A percentile compares a stretch with the other conserved stretches of the same genome.
Conservation (phyloP, 2,888 invertebrate species). For the Lithosia quadra region DNA sequence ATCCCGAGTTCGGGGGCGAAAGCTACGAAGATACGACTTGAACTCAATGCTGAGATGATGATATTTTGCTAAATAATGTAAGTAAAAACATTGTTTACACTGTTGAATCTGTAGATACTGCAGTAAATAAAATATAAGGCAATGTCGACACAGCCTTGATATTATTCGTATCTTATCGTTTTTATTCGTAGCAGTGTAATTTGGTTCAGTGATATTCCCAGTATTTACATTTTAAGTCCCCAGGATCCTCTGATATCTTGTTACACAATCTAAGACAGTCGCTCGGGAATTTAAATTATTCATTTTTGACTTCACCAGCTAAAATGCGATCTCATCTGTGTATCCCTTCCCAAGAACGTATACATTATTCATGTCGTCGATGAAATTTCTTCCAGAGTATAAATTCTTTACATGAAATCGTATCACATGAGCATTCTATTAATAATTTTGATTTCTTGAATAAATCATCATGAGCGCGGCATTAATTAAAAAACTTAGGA, state of each 20-base stretch:
- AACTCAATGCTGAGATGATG: neutral
- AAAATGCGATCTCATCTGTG: constrained; percentile 75
- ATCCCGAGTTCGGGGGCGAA: neutral
- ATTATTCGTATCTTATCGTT: constrained; percentile 5
- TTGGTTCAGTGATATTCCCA: neutral
- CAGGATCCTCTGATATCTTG: constrained; percentile 36
- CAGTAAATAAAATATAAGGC: constrained; percentile 6
- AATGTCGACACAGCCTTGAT: neutral
- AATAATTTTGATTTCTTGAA: neutral
- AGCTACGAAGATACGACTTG: neutral
- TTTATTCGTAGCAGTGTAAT: neutral
- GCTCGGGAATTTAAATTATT: constrained; percentile 69
- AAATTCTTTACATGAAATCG: constrained; percentile 48
- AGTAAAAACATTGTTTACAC: neutral
- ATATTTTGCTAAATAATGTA: neutral
- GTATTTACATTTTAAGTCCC: constrained; percentile 3
- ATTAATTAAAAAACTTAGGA: too few species aligned
- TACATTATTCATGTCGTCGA: constrained; percentile 74
- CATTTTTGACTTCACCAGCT: constrained; percentile 69
- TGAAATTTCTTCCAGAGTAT: constrained; percentile 69
- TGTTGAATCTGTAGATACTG: neutral
- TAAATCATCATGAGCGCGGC: too few species aligned
- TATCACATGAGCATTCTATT: neutral
- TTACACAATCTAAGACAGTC: constrained; percentile 40
- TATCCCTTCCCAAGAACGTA: constrained; percentile 73